These are phyloP conservation scores for Sturmia bella DNA, from an alignment of 2,888 invertebrate genomes.

Conservation along the genomic window DNA sequence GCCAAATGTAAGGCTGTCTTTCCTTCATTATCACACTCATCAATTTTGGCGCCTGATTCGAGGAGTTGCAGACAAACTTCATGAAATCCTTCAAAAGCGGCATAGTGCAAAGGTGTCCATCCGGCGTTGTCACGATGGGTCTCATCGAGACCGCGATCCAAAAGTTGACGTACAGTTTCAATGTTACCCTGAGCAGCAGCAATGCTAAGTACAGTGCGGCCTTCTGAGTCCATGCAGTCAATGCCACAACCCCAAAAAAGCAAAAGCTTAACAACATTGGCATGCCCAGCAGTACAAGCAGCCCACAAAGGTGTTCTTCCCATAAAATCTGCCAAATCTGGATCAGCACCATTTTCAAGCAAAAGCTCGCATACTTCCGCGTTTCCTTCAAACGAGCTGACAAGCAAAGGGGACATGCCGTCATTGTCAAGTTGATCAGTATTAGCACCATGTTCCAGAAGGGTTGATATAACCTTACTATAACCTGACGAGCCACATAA, in stretches of 20 bases:
- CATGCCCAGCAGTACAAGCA: slow-evolving; percentile 95
- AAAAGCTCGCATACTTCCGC: slow-evolving; percentile 95
- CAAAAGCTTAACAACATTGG: slow-evolving; percentile 90
- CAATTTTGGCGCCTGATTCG: slow-evolving; percentile 93
- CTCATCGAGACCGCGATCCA: slow-evolving; percentile 93
- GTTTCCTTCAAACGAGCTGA: slow-evolving; percentile 96
- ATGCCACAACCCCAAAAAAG: slow-evolving; percentile 98
- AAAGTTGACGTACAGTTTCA: slow-evolving; percentile 93
- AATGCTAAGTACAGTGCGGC: slow-evolving; percentile 93
- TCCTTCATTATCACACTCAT: slow-evolving; percentile 95
- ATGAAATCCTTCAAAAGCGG: slow-evolving; percentile 92
- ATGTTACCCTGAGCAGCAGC: slow-evolving; percentile 93
- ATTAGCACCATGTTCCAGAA: slow-evolving; percentile 91
- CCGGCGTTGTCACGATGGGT: slow-evolving; percentile 96
- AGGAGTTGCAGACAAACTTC: slow-evolving; percentile 83
- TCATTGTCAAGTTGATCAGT: slow-evolving; percentile 93
- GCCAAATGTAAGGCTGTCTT: slow-evolving; percentile 93
- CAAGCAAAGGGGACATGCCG: slow-evolving; percentile 92
- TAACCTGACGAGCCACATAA: slow-evolving; percentile 90
- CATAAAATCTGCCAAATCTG: slow-evolving; percentile 91
- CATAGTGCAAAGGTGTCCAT: slow-evolving; percentile 98
- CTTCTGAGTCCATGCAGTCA: slow-evolving; percentile 96
- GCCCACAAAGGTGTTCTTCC: slow-evolving; percentile 95
- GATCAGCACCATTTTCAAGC: slow-evolving; percentile 95
- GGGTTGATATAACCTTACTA: slow-evolving; percentile 86